Conservation (phyloP, 2,113 vertebrate species). For the Xenopus tropicalis region UCB_Xtro_10.0 CM004448.2:44617501-44618000, state of each 20-base stretch:
- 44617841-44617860: constrained; percentile 44
- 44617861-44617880: constrained; percentile 39
- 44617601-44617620: constrained; percentile 22
- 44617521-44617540: too few relatives aligned
- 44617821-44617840: constrained; percentile 46
- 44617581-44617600: constrained; percentile 13
- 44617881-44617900: constrained; percentile 39
- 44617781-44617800: constrained; percentile 44
- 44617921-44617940: constrained; percentile 24
- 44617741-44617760: constrained; percentile 45
- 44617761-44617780: constrained; percentile 41
- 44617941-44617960: constrained; percentile 1
- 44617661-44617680: constrained; percentile 43
- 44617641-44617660: constrained; percentile 35
- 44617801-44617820: constrained; percentile 44
- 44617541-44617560: neutral
- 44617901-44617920: constrained; percentile 29
- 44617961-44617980: neutral
- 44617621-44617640: constrained; percentile 40
- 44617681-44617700: constrained; percentile 44
- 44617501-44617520: too few relatives aligned
- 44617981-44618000: neutral
- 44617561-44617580: constrained; percentile 8
- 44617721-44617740: constrained; percentile 44
- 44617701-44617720: constrained; percentile 45